These are phyloP conservation scores for Eudyptes chrysolophus DNA, from an alignment of 2,113 vertebrate species.

Conservation along the genomic window DNA sequence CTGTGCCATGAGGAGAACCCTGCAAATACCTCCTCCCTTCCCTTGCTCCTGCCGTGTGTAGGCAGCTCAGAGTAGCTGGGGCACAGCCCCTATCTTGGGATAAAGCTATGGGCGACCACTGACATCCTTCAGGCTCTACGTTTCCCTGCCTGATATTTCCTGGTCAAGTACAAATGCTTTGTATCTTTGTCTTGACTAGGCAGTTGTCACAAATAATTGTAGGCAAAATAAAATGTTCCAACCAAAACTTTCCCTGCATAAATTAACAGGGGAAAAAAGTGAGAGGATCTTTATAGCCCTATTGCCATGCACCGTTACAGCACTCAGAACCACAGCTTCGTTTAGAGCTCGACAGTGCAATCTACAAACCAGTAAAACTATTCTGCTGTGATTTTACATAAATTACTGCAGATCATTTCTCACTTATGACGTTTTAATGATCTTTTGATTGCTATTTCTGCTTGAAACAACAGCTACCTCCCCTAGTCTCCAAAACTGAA, in stretches of 20 bases:
- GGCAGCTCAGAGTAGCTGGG: neutral
- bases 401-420: neutral
- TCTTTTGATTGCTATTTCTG: neutral
- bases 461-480: neutral
- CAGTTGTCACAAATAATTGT: neutral
- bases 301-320: neutral
- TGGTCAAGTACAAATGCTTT: fast-evolving
- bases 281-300: neutral
- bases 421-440: neutral
- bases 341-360: neutral
- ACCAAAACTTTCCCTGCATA: neutral
- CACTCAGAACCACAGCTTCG: neutral
- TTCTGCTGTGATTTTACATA: neutral
- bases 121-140: neutral
- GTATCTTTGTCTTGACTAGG: neutral
- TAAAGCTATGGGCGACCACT: neutral
- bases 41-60: neutral
- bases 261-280: neutral
- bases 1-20: neutral
- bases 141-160: neutral
- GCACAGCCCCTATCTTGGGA: neutral
- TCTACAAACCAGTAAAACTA: neutral
- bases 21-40: neutral
- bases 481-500: neutral
- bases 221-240: neutral